Evolutionary conservation across 2,797 vertebrate genomes (phyloP), one percentile per base, ranked within the genome.

Genomic region (Notolabrus celidotus): DNA sequence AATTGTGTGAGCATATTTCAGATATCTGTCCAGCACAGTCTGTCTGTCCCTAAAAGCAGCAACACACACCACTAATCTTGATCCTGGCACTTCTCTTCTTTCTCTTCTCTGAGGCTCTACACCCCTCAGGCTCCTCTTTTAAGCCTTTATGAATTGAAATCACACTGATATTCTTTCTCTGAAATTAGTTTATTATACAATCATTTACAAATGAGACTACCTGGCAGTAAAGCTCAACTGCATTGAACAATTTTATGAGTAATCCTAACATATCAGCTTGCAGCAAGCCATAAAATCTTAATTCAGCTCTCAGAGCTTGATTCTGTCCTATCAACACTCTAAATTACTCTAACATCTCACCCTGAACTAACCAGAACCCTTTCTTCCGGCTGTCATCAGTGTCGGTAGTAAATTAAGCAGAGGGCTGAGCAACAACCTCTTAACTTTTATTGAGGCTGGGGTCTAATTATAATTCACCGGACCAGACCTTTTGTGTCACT

Each of bases 371-470:
- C 56, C 63, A 43, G 38, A 51, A 62, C 25, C 72, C 75, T 87
- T 89, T 88, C 85, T 92, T 92, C 77, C 83, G 73, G 86, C 72
- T 85, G 89, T 92, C 92, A 91, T 87, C 87, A 86, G 91, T 73
- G 67, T 79, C 84, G 76, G 90, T 2, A 79, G 93, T 92, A 95
- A 95, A 96, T 96, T 95, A 94, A 95, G 92, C 77, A 79, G 79
- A 80, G 76, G 79, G 92, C 93, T 93, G 91, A 82, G 86, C 83
- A 87, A 77, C 88, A 89, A 88, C 90, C 94, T 89, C 91, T 94
- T 95, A 95, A 95, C 93, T 94, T 96, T 96, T 95, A 96, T 95
- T 94, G 94, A 93, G 90, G 91, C 93, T 79, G 84, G 88, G 92
- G 93, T 91, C 94, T 96, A 94, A 96, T 96, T 95, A 94, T 94